Base-by-base conservation (phyloP, 2,797 vertebrate genomes). In the Tragopan temminckii region DNA sequence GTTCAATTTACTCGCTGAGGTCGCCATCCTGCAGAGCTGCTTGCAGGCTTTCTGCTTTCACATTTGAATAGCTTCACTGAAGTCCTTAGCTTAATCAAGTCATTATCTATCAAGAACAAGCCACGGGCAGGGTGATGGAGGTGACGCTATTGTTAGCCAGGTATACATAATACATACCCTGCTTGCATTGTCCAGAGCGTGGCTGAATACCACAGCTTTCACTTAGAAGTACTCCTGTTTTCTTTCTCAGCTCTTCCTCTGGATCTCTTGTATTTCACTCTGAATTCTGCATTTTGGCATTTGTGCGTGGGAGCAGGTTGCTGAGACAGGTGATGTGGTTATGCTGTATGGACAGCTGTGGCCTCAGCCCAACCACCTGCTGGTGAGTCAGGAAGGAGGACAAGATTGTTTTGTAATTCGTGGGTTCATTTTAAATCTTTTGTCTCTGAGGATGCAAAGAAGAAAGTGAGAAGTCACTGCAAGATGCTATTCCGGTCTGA, bases 1-100 rank as follows among this genome's bases (percentile, higher is more conserved):
- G 92, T 91, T 91, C 93, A 82, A 79, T 95, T 95, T 95, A 91
- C 87, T 92, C 3, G 1, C 82, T 15, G 80, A 88, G 92, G 93
- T 95, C 77, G 59, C 48, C 8, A 2, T 97, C 92, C 91, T 90
- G 77, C 5, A 2, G 79, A 69, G 80, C 69, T 87, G 38, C 53
- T 72, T 50, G 38, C 58, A 57, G 46, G 74, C 85, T 92, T 95
- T 91, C 79, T 88, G 90, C 77, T 93, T 78, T 85, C 67, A 66
- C 53, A 14, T 35, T 24, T 75, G 80, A 95, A 85, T 92, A 74
- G 80, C 81, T 89, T 64, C 72, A 18, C 36, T 61, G 67, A 59
- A 85, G 70, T 76, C 87, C 57, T 95, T 42, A 86, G 70, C 64
- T 91, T 92, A 94, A 93, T 78, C 42, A 78, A 79, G 45, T 93